Base-by-base conservation (phyloP, 1,140 invertebrate genomes). In the Drosophila sturtevanti region DNA sequence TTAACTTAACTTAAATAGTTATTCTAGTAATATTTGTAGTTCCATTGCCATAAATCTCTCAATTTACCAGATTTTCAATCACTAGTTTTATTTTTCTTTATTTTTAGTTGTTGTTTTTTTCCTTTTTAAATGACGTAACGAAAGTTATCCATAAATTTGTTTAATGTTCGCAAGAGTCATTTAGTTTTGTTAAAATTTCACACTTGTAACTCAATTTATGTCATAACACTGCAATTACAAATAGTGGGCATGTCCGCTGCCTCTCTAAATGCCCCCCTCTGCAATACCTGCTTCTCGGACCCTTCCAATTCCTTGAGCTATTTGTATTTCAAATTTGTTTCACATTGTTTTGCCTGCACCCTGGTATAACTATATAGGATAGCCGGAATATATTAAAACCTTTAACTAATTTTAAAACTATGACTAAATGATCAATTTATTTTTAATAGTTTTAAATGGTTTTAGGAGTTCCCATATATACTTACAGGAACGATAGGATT, bases 201-300 rank as follows among this genome's bases (percentile, higher is more conserved):
- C 79, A 82, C 79, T 82, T 77, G 63, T 60, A 35, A 51, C 71
- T 48, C 52, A 62, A 69, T 79, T 77, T 12, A 61, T 56, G 71
- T 68, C 79, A 63, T 71, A 68, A 79, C 75, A 59, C 2, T 34
- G 37, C 51, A 44, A 37, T 34, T 52, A 31, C 41, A 58, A 37
- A 44, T 41, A 35, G 18, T 48, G 41, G 41, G 9, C 41, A 21
- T 21, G 41, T 16, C 41, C 41, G 18, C 2, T 44, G 14, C 41
- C 18, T 60, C 31, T 55, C 55, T 35, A 55, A 52, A 41, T 24
- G 21, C 60, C 16, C 54, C 38, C n/a, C 22, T 52, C 38, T n/a
- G n/a, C n/a, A n/a, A n/a, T n/a, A n/a, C 1, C 24, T 24, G 3
- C 4, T 31, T 31, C 6, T 6, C 3, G 27, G 4, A 0, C 7